Evolutionary conservation across 2,797 vertebrate genomes (phyloP).

Genomic region (Neomorphus geoffroyi): DNA sequence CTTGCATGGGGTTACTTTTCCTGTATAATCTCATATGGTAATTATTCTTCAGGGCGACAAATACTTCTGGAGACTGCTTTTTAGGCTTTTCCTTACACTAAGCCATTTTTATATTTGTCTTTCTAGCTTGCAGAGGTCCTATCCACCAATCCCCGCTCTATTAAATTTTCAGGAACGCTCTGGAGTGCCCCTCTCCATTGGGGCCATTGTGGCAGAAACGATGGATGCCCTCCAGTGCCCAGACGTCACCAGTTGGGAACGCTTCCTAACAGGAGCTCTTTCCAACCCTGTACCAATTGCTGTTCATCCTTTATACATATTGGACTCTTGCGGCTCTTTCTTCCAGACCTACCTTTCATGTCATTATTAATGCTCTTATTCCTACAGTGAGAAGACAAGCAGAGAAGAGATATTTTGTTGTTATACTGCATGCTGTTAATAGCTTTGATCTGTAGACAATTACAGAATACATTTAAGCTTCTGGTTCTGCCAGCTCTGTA

Average conservation of each 20-base stretch:
- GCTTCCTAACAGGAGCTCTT: neutral
- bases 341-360: neutral
- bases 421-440: neutral
- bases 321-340: neutral
- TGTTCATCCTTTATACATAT: neutral
- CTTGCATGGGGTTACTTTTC: neutral
- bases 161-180: neutral
- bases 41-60: neutral
- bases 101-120: neutral
- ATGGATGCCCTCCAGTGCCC: neutral
- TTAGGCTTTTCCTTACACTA: neutral
- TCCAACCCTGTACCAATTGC: neutral
- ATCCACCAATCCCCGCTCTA: neutral
- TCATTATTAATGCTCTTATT: neutral
- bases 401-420: constrained; percentile 37
- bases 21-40: neutral
- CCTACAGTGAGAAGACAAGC: neutral
- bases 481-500: neutral
- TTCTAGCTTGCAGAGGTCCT: neutral
- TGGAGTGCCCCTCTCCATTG: neutral
- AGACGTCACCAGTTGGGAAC: neutral
- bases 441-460: constrained; percentile 5
- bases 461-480: neutral
- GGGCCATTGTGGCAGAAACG: neutral
- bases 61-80: neutral